Evolutionary conservation across 2,797 vertebrate species (phyloP).

Genomic region (Microchirus variegatus): DNA sequence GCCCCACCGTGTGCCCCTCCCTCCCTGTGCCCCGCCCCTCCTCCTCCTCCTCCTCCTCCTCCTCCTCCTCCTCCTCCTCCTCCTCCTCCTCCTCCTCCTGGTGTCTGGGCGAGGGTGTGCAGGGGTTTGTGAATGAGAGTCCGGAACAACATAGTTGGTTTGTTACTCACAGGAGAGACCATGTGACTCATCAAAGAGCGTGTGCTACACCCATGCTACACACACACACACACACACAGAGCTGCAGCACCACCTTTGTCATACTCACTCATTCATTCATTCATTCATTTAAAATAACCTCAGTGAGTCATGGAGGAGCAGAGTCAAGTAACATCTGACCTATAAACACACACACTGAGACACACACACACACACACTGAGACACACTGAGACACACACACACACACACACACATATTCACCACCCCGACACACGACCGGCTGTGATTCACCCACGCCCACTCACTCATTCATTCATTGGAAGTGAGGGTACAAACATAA

Average conservation of each 20-base stretch:
- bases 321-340: constrained; percentile 51
- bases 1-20: too few species aligned
- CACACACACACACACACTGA: too few species aligned
- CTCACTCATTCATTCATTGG: too few species aligned
- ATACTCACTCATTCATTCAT: constrained; percentile 35
- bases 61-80: constrained; percentile 8
- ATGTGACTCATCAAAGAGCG: constrained; percentile 78
- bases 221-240: constrained; percentile 22
- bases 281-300: constrained; percentile 65
- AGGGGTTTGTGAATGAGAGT: constrained; percentile 53
- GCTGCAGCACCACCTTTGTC: constrained; percentile 41
- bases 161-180: constrained; percentile 77
- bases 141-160: constrained; percentile 75
- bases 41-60: constrained; percentile 11
- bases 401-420: too few species aligned
- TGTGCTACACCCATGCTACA: constrained; percentile 63
- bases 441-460: too few species aligned
- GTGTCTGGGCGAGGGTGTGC: constrained; percentile 39
- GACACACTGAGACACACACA: too few species aligned
- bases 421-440: too few species aligned
- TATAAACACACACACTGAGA: constrained; percentile 15
- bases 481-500: too few species aligned
- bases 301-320: constrained; percentile 63
- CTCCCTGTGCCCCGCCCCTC: constrained; percentile 9
- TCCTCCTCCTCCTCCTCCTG: constrained; percentile 13